These are phyloP conservation scores for Cricetomys ansorgei DNA, from an alignment of 2,113 vertebrate genomes.

Conservation along the genomic window DNA sequence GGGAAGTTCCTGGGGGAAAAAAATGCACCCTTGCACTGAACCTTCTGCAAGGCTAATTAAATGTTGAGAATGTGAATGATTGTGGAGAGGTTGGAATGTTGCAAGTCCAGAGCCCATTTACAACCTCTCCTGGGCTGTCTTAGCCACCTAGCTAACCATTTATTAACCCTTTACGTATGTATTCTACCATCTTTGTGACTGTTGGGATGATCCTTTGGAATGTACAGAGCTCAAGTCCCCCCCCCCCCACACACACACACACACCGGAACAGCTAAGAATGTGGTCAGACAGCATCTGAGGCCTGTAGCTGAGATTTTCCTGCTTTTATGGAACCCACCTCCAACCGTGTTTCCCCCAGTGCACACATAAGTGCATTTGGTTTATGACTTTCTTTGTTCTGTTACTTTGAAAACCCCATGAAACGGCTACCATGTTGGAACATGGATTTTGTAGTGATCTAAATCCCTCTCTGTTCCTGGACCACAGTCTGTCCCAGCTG, in stretches of 20 bases:
- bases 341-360: background rate
- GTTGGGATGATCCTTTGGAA: background rate
- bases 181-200: too few species aligned
- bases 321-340: background rate
- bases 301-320: background rate
- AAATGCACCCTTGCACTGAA: background rate
- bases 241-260: too few species aligned
- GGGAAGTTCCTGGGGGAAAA: background rate
- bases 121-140: background rate
- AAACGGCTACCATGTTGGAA: too few species aligned
- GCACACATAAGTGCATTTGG: background rate
- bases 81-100: background rate
- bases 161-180: background rate
- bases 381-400: background rate
- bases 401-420: background rate
- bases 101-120: background rate
- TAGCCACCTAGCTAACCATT: background rate
- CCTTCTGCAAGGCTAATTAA: background rate
- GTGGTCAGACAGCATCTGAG: background rate
- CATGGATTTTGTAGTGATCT: too few species aligned
- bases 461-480: too few species aligned
- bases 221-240: background rate
- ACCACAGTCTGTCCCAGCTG: background rate
- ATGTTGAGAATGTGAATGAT: background rate
- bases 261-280: background rate